Conservation (phyloP, 2,797 vertebrate genomes). For the Dendrocincla fuliginosa region DNA sequence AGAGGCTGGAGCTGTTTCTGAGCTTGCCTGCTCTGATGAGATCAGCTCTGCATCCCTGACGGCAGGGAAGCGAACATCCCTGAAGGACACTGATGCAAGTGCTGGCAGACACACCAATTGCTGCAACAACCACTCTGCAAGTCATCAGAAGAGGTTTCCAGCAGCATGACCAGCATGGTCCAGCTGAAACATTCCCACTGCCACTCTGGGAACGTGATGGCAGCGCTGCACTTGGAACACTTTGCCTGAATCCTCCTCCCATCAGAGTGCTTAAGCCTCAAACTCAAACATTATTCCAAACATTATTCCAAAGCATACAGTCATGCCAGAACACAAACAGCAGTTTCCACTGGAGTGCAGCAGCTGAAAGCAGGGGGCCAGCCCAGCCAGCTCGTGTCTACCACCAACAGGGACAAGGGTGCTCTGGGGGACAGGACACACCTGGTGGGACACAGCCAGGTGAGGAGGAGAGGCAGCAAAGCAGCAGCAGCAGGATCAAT, state of each 20-base stretch:
- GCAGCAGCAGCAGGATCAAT: not conserved
- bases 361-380: not conserved
- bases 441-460: rapidly evolving
- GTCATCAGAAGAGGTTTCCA: not conserved
- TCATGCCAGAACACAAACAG: not conserved
- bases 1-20: not conserved
- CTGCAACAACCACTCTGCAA: not conserved
- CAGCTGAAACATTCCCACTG: not conserved
- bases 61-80: not conserved
- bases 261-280: not conserved
- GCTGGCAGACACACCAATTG: not conserved
- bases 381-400: rapidly evolving
- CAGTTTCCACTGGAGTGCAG: not conserved
- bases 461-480: not conserved
- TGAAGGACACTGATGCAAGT: constrained; percentile 1
- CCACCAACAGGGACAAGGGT: rapidly evolving
- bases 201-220: not conserved
- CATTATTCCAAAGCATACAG: not conserved
- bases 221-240: not conserved
- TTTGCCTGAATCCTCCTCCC: not conserved
- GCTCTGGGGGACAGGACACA: rapidly evolving
- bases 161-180: not conserved
- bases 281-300: not conserved
- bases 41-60: not conserved
- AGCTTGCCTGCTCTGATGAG: not conserved